Percentiles rank a stretch among this genome's conserved stretches.
These are phyloP conservation scores for Drosophila serrata DNA, from an alignment of 1,140 invertebrate genomes.

Conservation along the genomic window DNA sequence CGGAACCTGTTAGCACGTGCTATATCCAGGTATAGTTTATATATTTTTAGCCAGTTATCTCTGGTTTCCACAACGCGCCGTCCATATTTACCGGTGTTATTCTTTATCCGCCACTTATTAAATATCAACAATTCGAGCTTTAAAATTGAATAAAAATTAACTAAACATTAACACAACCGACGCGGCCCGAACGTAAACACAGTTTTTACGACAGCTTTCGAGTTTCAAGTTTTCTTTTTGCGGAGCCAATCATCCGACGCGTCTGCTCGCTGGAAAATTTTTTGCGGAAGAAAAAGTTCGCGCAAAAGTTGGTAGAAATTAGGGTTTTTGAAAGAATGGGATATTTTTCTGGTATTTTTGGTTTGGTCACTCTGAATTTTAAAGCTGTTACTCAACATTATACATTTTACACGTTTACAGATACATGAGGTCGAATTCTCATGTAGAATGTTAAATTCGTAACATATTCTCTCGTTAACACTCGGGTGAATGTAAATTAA, in stretches of 20 bases:
- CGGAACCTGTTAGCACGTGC: conserved; percentile 52
- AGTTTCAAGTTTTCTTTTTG: not conserved
- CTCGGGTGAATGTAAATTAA: too few relatives aligned
- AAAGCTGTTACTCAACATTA: too few relatives aligned
- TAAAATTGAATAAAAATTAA: not conserved
- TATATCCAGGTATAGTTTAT: conserved; percentile 15
- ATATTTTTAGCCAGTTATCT: not conserved
- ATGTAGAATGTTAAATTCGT: too few relatives aligned
- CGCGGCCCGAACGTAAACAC: conserved; percentile 3
- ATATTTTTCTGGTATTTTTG: too few relatives aligned
- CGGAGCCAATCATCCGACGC: conserved; percentile 3
- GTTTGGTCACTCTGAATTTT: too few relatives aligned
- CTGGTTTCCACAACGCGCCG: conserved; percentile 2
- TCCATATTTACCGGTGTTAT: not conserved
- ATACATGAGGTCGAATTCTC: too few relatives aligned
- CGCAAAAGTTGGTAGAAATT: too few relatives aligned
- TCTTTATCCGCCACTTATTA: not conserved
- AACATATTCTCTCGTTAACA: too few relatives aligned
- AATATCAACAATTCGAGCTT: not conserved
- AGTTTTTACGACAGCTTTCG: not conserved
- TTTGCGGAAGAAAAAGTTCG: too few relatives aligned
- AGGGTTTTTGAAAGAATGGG: too few relatives aligned
- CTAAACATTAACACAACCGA: conserved; percentile 2
- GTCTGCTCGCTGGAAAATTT: too few relatives aligned
- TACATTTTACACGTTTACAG: too few relatives aligned